Percentiles rank a stretch among this genome's conserved stretches.
These are phyloP conservation scores for Mungos mungo DNA, from an alignment of 2,113 vertebrate genomes.

Conservation along the genomic window DNA sequence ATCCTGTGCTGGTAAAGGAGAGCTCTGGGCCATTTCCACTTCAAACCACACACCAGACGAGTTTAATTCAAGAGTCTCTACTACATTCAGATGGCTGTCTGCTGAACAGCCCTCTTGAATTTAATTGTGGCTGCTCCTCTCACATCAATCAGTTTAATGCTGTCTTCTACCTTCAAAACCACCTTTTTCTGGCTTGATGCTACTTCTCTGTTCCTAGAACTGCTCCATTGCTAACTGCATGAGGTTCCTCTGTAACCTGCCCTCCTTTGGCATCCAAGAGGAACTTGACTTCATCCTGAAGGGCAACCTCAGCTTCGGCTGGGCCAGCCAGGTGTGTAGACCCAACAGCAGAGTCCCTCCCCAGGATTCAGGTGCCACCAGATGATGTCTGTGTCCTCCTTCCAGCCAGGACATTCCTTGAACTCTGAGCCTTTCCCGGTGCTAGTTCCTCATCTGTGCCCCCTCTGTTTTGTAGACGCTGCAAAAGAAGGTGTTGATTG, in stretches of 20 bases:
- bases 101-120: slow-evolving; percentile 22
- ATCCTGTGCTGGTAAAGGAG: slow-evolving; percentile 55
- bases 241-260: slow-evolving; percentile 81
- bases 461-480: slow-evolving; percentile 65
- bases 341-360: not conserved
- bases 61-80: not conserved
- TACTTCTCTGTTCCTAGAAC: slow-evolving; percentile 69
- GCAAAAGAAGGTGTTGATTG: slow-evolving; percentile 73
- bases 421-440: not conserved
- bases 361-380: not conserved
- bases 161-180: not conserved
- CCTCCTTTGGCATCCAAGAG: slow-evolving; percentile 70
- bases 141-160: not conserved
- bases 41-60: slow-evolving; percentile 35
- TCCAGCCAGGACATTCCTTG: not conserved
- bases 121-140: slow-evolving; percentile 44
- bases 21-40: too few species aligned
- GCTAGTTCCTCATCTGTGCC: not conserved
- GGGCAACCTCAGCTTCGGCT: slow-evolving; percentile 86
- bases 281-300: slow-evolving; percentile 80
- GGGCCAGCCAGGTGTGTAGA: slow-evolving; percentile 86
- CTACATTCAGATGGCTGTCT: not conserved
- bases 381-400: not conserved
- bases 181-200: not conserved
- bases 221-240: slow-evolving; percentile 85